Percentiles rank a stretch among this genome's conserved stretches.
Evolutionary conservation across 2,888 invertebrate species (phyloP).

Genomic region (Mythimna ferrago): DNA sequence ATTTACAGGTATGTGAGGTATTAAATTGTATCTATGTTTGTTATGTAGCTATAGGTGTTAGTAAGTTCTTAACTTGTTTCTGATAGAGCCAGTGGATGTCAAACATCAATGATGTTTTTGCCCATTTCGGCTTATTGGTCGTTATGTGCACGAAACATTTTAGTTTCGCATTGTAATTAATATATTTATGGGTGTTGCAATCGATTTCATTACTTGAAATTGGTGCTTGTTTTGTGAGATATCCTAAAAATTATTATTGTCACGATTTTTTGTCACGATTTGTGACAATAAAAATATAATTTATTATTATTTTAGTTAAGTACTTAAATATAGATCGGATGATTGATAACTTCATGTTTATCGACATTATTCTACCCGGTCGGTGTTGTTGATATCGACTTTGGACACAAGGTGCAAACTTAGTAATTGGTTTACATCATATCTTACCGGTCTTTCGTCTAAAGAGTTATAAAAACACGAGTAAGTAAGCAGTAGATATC

Average conservation of each 20-base stretch:
- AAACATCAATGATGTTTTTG: slow-evolving; percentile 29
- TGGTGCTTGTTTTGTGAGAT: slow-evolving; percentile 12
- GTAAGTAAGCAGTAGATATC: no score
- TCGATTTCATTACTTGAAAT: slow-evolving; percentile 14
- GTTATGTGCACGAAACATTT: slow-evolving; percentile 8
- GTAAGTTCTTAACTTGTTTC: slow-evolving; percentile 31
- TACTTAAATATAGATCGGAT: no score
- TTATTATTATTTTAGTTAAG: no score
- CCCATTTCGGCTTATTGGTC: slow-evolving; percentile 1
- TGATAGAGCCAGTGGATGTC: slow-evolving; percentile 48
- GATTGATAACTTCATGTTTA: background rate
- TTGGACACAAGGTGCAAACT: slow-evolving; percentile 5
- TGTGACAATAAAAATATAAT: no score
- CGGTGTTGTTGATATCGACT: background rate
- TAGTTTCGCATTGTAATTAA: slow-evolving; percentile 26
- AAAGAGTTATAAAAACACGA: background rate
- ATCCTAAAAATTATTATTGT: slow-evolving; percentile 16
- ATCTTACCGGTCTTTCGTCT: background rate
- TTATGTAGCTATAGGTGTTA: background rate
- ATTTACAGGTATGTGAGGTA: slow-evolving; percentile 10
- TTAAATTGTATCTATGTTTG: slow-evolving; percentile 17
- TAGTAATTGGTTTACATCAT: background rate
- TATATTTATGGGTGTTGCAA: slow-evolving; percentile 22
- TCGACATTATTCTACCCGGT: background rate
- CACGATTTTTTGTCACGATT: slow-evolving; percentile 9